phyloP scores from a whole-genome alignment of 1,140 invertebrate species.

The Caligus rogercresseyi region DNA sequence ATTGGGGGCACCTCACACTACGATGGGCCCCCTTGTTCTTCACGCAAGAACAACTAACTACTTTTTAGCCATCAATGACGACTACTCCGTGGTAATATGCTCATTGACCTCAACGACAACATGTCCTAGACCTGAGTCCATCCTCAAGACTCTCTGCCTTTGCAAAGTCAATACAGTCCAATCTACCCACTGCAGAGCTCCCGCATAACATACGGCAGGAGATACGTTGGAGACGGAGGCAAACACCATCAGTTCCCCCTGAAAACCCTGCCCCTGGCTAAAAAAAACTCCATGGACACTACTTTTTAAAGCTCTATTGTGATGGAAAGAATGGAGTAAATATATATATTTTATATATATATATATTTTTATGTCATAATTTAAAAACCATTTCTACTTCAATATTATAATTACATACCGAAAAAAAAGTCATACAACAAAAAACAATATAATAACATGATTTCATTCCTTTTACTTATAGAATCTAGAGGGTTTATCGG shows the following conservation, averaged over 20 bases:
- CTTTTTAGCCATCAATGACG: neutral
- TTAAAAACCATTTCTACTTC: too few species aligned
- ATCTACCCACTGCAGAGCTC: neutral
- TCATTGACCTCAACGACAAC: neutral
- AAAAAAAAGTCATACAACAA: too few species aligned
- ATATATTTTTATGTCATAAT: too few species aligned
- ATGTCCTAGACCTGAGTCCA: neutral
- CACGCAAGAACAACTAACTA: neutral
- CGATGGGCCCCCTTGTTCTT: neutral
- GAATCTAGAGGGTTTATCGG: too few species aligned
- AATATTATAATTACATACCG: too few species aligned
- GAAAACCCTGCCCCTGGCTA: neutral
- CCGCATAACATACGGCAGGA: neutral
- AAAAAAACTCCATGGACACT: too few species aligned
- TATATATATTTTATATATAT: too few species aligned
- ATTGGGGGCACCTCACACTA: neutral
- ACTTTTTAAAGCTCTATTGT: too few species aligned
- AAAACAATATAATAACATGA: too few species aligned
- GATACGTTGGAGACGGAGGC: neutral
- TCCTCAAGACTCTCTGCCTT: neutral
- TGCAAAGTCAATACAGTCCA: neutral
- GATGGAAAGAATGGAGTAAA: too few species aligned
- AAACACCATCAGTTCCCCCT: neutral
- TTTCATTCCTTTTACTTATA: too few species aligned
- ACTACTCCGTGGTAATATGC: neutral